Evolutionary conservation across 92 coral and sea anemone genomes (phyloP), one percentile per base, ranked within the genome.

Genomic region (Phenganax subtilis): DNA sequence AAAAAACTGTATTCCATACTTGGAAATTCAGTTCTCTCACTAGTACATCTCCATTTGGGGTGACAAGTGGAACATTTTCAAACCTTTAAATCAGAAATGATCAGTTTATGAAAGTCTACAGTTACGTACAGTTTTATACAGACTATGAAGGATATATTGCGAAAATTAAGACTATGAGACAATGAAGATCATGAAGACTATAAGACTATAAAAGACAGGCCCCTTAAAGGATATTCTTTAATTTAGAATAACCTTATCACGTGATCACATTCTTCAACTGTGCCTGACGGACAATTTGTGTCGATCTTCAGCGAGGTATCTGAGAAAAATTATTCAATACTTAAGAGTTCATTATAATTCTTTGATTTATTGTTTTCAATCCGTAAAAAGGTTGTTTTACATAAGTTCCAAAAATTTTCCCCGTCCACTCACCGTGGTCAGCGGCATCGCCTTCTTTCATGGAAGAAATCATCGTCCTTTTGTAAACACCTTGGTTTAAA

Each of bases 11-110:
- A 69, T 37, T 4, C 57, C 51, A 66, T 83, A 92, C 98, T 96
- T 94, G 93, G 77, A 96, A 92, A 16, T 91, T 85, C 72, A 92
- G 85, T 75, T 90, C 93, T 16, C 88, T 87, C 6, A 96, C 92
- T 51, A 96, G 86, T n/a, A 96, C 85, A 64, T 91, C 99, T 8
- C 97, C 97, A 85, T 94, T 94, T 12, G 98, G 97, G 29, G 98
- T 94, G 3, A 96, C 94, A 61, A 96, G 72, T 0, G 99, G 99
- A 25, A 96, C 99, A 81, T 90, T 85, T 85, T 96, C 99, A 85
- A 96, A 96, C 81, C 99, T 96, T 65, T 15, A 84, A 86, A 73
- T 31, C 28, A 47, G 27, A 10, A 65, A 28, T 9, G 31, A 2
- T 44, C 27, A 44, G 71, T 9, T 59, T 7, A 59, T 12, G 25